These are phyloP conservation scores for Scaptodrosophila latifasciaeformis DNA, from an alignment of 2,888 invertebrate genomes.

Conservation along the genomic window DNA sequence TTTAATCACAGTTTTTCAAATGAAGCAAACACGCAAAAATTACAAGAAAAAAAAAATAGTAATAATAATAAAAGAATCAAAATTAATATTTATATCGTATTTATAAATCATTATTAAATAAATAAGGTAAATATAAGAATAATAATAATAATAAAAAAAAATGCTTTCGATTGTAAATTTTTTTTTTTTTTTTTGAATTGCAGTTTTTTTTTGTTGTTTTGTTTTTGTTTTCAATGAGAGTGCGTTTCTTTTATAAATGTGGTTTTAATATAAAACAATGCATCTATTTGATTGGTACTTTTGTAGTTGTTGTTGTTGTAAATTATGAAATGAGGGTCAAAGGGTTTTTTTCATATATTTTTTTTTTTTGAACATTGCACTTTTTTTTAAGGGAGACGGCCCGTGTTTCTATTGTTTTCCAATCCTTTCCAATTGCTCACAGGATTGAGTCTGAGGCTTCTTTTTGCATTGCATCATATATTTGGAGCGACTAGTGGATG, in stretches of 20 bases:
- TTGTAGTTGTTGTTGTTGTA: slow-evolving; percentile 2
- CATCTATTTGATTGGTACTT: slow-evolving; percentile 22
- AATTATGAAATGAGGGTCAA: no score
- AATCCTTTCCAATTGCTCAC: slow-evolving; percentile 68
- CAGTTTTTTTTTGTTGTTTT: slow-evolving; percentile 26
- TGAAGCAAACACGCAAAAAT: slow-evolving; percentile 31
- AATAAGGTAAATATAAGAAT: neutral
- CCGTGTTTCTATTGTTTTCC: no score
- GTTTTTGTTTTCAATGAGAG: slow-evolving; percentile 17
- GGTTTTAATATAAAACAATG: slow-evolving; percentile 67
- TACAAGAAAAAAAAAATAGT: slow-evolving; percentile 21
- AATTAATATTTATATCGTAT: no score
- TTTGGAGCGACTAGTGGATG: slow-evolving; percentile 11
- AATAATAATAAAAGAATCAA: slow-evolving; percentile 5
- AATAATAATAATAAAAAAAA: no score
- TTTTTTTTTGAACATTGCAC: no score
- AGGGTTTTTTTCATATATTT: no score
- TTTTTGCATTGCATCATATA: slow-evolving; percentile 48
- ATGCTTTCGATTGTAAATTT: neutral
- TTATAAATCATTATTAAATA: neutral
- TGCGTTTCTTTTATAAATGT: slow-evolving; percentile 24
- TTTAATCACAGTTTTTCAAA: no score
- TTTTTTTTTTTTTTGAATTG: slow-evolving; percentile 8
- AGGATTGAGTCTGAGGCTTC: slow-evolving; percentile 68
- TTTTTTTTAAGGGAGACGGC: no score